Percentiles rank a stretch among this genome's conserved stretches.
Conservation (phyloP, 1,140 invertebrate genomes). For the Littorina saxatilis region DNA sequence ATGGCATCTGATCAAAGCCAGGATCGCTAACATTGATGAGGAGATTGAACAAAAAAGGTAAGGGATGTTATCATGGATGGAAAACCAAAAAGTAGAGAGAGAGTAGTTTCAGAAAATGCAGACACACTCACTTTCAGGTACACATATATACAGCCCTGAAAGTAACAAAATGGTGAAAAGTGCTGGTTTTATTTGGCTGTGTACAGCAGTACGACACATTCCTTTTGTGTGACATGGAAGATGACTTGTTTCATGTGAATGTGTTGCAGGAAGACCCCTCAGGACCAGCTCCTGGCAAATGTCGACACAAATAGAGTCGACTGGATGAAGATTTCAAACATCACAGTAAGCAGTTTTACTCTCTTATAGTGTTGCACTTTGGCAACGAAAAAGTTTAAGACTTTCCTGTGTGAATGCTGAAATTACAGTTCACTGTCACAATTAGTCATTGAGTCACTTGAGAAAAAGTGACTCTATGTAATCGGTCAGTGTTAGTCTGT, state of each 20-base stretch:
- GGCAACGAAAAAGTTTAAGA: too few species aligned
- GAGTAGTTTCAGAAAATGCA: not conserved
- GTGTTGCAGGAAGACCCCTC: slow-evolving; percentile 47
- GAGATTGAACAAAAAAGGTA: slow-evolving; percentile 55
- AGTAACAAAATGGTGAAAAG: too few species aligned
- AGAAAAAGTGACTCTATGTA: too few species aligned
- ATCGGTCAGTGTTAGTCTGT: too few species aligned
- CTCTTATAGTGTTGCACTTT: too few species aligned
- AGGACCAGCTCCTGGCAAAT: slow-evolving; percentile 47
- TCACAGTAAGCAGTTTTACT: not conserved
- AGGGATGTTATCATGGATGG: slow-evolving; percentile 6
- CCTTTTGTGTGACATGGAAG: too few species aligned
- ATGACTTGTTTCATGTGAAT: not conserved
- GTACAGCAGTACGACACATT: too few species aligned
- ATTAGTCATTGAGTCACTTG: too few species aligned
- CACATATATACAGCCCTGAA: too few species aligned
- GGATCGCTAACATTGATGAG: slow-evolving; percentile 48
- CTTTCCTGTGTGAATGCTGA: too few species aligned
- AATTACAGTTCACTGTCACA: too few species aligned
- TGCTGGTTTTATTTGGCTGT: too few species aligned
- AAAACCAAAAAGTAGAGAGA: not conserved
- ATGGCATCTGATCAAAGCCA: slow-evolving; percentile 34
- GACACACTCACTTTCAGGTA: not conserved
- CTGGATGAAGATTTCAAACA: slow-evolving; percentile 65
- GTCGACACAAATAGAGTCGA: slow-evolving; percentile 60